Base-by-base conservation (phyloP, 1,140 invertebrate species). In the Drosophila tropicalis region DNA sequence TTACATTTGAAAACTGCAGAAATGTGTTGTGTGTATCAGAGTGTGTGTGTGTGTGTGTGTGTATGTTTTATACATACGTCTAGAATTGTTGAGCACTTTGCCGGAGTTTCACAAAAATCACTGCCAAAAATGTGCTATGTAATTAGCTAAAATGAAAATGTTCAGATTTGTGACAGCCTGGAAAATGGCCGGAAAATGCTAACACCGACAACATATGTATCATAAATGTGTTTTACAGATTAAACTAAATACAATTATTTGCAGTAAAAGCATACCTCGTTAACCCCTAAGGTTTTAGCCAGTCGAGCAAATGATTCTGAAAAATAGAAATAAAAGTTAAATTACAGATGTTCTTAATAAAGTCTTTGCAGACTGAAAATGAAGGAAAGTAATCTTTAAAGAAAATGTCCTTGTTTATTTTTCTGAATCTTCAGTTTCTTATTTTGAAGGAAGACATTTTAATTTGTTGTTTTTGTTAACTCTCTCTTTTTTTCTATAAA, bases 1-100 rank as follows among this genome's bases (percentile, higher is more conserved):
- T 87, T 87, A 83, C 84, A 83, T 79, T 83, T 89, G 76, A 75
- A 79, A 86, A 70, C 60, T 80, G 71, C 56, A 61, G 47, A 67
- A 75, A 72, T 79, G 56, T 67, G 44, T 69, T 70, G 67, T 57
- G 61, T 73, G 47, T 57, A 56, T 61, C 39, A 17, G 22, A 32
- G 25, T 29, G 13, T 29, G 25, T 32, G 29, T 32, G 19, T 22
- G 19, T 22, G 1, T 15, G n/a, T 15, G 29, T 10, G n/a, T 9
- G n/a, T 12, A 44, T n/a, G 58, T 29, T 17, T 39, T n/a, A 44
- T 29, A 22, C 51, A 60, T 36, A 36, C 62, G 72, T 73, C 70
- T 73, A 61, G 12, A 68, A 41, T 41, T 65, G 57, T 62, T 75
- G 73, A 65, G 58, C 73, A 62, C 72, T 67, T 76, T 68, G 29